These are phyloP conservation scores for Myotis vivesi DNA, from an alignment of 2,797 vertebrate genomes.

Conservation along the genomic window DNA sequence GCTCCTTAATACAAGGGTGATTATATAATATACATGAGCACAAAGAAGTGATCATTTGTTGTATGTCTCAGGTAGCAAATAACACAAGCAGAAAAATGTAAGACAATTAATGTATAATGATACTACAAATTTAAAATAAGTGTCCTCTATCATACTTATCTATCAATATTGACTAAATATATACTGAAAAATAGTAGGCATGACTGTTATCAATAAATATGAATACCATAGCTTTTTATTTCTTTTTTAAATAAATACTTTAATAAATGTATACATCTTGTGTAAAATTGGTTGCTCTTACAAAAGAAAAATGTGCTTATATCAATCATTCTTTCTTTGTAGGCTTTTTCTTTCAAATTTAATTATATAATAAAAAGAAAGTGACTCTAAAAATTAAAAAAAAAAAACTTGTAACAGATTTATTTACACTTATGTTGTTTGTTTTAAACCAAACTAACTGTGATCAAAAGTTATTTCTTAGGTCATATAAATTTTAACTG, in stretches of 20 bases:
- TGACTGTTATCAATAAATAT: background rate
- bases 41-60: background rate
- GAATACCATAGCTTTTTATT: background rate
- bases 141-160: background rate
- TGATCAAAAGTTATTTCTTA: background rate
- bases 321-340: slow-evolving; percentile 4
- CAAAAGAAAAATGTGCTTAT: background rate
- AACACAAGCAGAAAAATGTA: background rate
- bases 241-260: background rate
- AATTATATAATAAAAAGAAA: slow-evolving; percentile 44
- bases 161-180: background rate
- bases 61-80: background rate
- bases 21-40: background rate
- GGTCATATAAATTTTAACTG: slow-evolving; percentile 32
- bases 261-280: slow-evolving; percentile 1
- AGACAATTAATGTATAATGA: background rate
- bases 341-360: background rate
- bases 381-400: background rate
- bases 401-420: background rate
- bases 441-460: slow-evolving; percentile 22
- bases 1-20: background rate
- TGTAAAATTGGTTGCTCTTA: slow-evolving; percentile 15
- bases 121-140: background rate
- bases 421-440: background rate
- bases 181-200: background rate